Evolutionary conservation across 2,797 vertebrate species (phyloP), one percentile per base, ranked within the genome.

Genomic region (Platalea minor): DNA sequence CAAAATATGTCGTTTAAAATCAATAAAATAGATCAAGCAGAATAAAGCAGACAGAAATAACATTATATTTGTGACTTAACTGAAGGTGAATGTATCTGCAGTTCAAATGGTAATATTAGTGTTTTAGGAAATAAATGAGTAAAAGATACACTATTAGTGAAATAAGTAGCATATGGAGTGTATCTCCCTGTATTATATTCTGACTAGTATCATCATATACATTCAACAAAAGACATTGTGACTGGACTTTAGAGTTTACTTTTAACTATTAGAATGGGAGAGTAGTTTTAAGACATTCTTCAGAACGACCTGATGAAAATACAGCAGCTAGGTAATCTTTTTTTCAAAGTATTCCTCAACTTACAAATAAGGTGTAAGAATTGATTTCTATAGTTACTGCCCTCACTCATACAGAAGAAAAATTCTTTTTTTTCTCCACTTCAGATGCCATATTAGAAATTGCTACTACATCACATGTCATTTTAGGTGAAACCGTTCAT

Each of bases 391-490:
- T 12, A n/a, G 12, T 41, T 78, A 54, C 24, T 43, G 1, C 5
- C 4, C 9, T 89, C 8, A 23, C 20, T 82, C 20, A 43, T 23
- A 17, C 7, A 13, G 20, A 85, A 86, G 11, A 56, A 69, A 13
- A 10, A 8, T 14, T 45, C 39, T 50, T 39, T 39, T 48, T 14
- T 4, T 85, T 16, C 11, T 41, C 24, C 0, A 0, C 7, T 74
- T 17, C 12, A 48, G 24, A 29, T 41, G 20, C 3, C 59, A 0
- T 46, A 21, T 39, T 72, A 57, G 46, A 79, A 90, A 64, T 10
- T 92, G 9, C 7, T 48, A 5, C 41, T n/a, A 3, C 0, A 1
- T 20, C 28, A 35, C 18, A 19, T 0, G 2, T 19, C 1, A 3
- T 29, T 80, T 77, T 21, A 35, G 18, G n/a, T 68, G 17, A 50